Evolutionary conservation across 2,888 invertebrate genomes (phyloP), one percentile per base, ranked within the genome.

Genomic region (Agriotes lineatus): DNA sequence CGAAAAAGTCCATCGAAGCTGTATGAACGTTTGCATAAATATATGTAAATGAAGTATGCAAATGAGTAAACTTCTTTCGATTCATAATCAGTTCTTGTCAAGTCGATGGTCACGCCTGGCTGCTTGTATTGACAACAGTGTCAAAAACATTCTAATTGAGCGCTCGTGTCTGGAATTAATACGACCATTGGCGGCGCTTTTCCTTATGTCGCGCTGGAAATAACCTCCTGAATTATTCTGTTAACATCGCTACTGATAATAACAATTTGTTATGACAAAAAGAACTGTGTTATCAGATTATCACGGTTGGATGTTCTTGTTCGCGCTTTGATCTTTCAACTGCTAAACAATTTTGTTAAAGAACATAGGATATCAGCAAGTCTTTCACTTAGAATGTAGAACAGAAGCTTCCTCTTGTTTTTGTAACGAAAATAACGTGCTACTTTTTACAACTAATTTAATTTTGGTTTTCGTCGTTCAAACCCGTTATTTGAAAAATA

Each of bases 91-190:
- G 76, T 72, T 73, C 75, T 74, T 78, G 79, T 77, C 78, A 77
- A 74, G 76, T 74, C 77, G 75, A 75, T 76, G 73, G 76, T 74
- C 74, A 76, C 77, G 79, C 76, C 75, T 75, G 75, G 73, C 63
- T 75, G 76, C 72, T 71, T 76, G 71, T 76, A 79, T 79, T 80
- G 80, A 80, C 80, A 80, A 78, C 78, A 75, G 75, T 78, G 82
- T 82, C 82, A 81, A 81, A 81, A 82, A 81, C 82, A 82, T 78
- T 79, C 79, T 79, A 81, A 81, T 80, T 80, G 80, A 78, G 76
- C 76, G 75, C 71, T 74, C 75, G 62, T 69, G 64, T 62, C 66
- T 70, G 68, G 77, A 77, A 76, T 79, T 78, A 77, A 76, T 76
- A 77, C 72, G 69, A 19, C n/a, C 45, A 10, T 33, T 42, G 10